phyloP scores from a whole-genome alignment of 2,113 vertebrate species.

The Cephalopholis sonnerati region DNA sequence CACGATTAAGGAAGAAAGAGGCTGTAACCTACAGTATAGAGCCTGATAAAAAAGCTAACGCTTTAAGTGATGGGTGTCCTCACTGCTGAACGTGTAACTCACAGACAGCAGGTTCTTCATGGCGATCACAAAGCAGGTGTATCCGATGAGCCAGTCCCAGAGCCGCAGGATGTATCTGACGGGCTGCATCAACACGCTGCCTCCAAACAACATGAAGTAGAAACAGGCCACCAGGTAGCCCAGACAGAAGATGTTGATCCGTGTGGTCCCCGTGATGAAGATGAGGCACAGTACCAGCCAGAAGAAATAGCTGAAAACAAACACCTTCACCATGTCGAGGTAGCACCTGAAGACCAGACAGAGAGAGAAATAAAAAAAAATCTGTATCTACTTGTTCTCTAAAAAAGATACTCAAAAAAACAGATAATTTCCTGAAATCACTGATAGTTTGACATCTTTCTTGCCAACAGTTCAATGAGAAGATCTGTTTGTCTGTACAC shows the following conservation, averaged over 20 bases:
- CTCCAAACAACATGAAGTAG: constrained; percentile 85
- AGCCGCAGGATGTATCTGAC: constrained; percentile 79
- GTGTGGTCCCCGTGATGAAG: constrained; percentile 86
- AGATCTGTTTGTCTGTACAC: too few relatives aligned
- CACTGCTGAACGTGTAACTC: constrained; percentile 23
- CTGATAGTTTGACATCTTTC: background rate
- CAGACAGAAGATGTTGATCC: constrained; percentile 83
- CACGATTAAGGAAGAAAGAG: background rate
- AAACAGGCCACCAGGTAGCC: constrained; percentile 87
- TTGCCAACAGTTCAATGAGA: too few relatives aligned
- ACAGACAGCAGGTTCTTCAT: constrained; percentile 85
- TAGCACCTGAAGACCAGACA: constrained; percentile 77
- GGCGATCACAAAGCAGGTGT: constrained; percentile 83
- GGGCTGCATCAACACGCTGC: constrained; percentile 83
- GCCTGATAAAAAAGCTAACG: background rate
- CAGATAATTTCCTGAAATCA: background rate
- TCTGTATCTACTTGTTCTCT: background rate
- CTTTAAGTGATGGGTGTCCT: background rate
- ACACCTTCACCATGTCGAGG: constrained; percentile 85
- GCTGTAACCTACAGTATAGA: background rate
- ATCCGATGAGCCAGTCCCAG: constrained; percentile 85
- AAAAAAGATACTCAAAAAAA: too few relatives aligned
- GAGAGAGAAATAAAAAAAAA: background rate
- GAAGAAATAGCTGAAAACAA: constrained; percentile 86
- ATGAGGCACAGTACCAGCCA: constrained; percentile 88